Base-by-base conservation (phyloP, 2,797 vertebrate genomes). In the Naso thynnoides region DNA sequence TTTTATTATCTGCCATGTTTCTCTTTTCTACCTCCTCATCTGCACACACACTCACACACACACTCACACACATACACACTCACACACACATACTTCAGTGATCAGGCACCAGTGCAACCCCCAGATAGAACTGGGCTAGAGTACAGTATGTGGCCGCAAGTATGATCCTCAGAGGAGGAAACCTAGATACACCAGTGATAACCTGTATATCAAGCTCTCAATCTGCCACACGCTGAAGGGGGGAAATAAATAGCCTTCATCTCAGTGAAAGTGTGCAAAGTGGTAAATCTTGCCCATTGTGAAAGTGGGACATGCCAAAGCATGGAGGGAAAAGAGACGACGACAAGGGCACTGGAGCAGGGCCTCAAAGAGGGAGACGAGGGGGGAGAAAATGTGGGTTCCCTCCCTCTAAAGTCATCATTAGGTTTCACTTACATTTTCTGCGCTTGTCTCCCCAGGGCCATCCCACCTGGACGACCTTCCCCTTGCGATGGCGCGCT, bases 151-250 rank as follows among this genome's bases (percentile, higher is more conserved):
- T 71, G 85, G 73, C 78, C 73, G 69, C 14, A 0, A 78, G 70
- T 59, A 78, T 65, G 86, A 92, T 83, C 85, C 93, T 91, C 93
- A 68, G 86, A 59, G 93, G 93, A 92, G 86, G 81, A 86, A 91
- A 86, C 92, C 92, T 74, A 94, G 79, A 93, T 94, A 91, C 86
- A 78, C 82, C 77, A 71, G 76, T 84, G 86, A 89, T 91, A 90
- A 91, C 90, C 91, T 91, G 89, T 79, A 91, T 91, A 91, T 91
- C 86, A 86, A 92, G 89, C 89, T 92, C 92, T 92, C 91, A 92
- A 92, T 92, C 90, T 92, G 89, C 90, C 90, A 91, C 50, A 0
- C 42, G 54, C 79, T 82, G 86, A 90, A 82, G 68, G 75, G 70
- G 85, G 74, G 31, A 82, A 90, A 93, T 91, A 91, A 92, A 91